Conservation (phyloP, 2,888 invertebrate species). For the Callinectes sapidus region DNA sequence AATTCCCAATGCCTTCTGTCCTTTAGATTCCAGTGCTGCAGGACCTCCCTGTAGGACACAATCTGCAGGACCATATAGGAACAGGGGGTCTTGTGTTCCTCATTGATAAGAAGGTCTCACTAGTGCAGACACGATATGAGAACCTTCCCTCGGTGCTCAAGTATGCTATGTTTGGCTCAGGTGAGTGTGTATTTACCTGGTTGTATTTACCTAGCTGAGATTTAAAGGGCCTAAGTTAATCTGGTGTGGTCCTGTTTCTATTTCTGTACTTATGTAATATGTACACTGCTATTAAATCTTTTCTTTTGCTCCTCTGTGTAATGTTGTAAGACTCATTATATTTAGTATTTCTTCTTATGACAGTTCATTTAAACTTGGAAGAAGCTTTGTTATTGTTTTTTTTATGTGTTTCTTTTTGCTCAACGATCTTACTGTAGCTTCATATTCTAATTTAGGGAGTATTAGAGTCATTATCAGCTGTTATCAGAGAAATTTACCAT, state of each 20-base stretch:
- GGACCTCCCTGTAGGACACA: constrained; percentile 88
- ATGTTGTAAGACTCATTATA: too few species aligned
- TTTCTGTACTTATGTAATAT: constrained; percentile 26
- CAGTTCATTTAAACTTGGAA: too few species aligned
- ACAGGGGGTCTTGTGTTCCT: constrained; percentile 89
- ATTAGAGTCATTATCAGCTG: too few species aligned
- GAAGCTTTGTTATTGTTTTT: background rate
- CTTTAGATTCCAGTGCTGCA: constrained; percentile 86
- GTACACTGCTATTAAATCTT: background rate
- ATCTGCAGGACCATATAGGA: constrained; percentile 92
- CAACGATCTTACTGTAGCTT: too few species aligned
- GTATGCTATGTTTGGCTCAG: constrained; percentile 85
- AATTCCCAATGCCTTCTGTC: too few species aligned
- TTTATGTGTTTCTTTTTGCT: too few species aligned
- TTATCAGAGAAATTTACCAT: too few species aligned
- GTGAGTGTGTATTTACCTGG: constrained; percentile 69
- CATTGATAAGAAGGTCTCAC: constrained; percentile 86
- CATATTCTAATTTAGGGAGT: too few species aligned
- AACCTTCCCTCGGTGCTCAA: constrained; percentile 87
- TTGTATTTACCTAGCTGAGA: too few species aligned
- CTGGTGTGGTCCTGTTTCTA: background rate
- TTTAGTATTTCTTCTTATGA: background rate
- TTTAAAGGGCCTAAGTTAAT: too few species aligned
- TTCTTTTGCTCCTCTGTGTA: background rate
- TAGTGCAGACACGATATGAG: constrained; percentile 87